Conservation (phyloP, 2,113 vertebrate genomes). For the Lampris incognitus region DNA sequence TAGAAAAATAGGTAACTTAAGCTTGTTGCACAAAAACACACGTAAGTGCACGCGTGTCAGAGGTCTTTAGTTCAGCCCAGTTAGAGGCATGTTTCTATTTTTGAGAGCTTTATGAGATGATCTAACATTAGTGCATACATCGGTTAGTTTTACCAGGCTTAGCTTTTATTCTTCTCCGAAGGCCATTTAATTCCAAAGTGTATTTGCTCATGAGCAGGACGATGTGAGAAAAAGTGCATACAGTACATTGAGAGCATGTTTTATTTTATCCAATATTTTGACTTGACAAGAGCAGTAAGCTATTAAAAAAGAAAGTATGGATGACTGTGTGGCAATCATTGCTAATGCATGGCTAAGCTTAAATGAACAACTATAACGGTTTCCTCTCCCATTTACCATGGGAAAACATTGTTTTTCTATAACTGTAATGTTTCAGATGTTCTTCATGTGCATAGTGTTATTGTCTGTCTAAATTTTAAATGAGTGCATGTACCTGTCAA, state of each 20-base stretch:
- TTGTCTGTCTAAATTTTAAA: constrained; percentile 7
- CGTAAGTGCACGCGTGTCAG: constrained; percentile 40
- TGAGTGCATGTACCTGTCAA: constrained; percentile 9
- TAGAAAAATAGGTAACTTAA: constrained; percentile 35
- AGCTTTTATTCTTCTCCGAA: constrained; percentile 41
- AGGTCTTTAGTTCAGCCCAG: constrained; percentile 41
- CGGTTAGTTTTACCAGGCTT: constrained; percentile 15
- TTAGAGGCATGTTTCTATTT: constrained; percentile 52
- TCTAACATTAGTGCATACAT: constrained; percentile 12
- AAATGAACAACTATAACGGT: constrained; percentile 46
- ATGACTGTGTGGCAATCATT: constrained; percentile 68
- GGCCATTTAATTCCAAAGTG: constrained; percentile 73
- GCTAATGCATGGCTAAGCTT: constrained; percentile 78
- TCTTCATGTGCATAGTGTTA: constrained; percentile 26
- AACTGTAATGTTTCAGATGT: constrained; percentile 9
- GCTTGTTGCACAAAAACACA: constrained; percentile 62
- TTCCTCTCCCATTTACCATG: constrained; percentile 26
- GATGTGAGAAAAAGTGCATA: constrained; percentile 42
- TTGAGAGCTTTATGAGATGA: constrained; percentile 38
- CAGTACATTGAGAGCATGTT: constrained; percentile 25
- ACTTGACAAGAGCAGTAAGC: constrained; percentile 41
- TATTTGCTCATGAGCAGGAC: constrained; percentile 52
- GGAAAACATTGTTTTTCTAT: constrained; percentile 23
- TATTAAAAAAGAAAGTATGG: constrained; percentile 16
- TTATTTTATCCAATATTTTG: constrained; percentile 30